A percentile compares a stretch with the other conserved stretches of the same genome.
phyloP scores from a whole-genome alignment of 2,888 invertebrate genomes.

The Amphipoea oculea region DNA sequence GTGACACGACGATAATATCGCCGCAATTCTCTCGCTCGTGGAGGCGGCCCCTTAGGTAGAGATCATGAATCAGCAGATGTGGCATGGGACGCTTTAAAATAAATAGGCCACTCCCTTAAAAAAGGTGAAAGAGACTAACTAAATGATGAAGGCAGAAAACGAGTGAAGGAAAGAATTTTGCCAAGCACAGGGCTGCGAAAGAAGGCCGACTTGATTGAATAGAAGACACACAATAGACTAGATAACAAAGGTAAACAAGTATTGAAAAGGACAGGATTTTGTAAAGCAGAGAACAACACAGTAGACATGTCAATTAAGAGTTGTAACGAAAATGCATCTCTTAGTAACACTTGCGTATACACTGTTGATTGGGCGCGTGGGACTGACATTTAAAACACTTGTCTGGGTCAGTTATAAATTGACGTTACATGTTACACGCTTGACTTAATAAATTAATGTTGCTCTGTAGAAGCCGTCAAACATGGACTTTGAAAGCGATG shows the following conservation, averaged over 20 bases:
- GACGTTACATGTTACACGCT: constrained; percentile 33
- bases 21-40: too few relatives aligned
- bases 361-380: constrained; percentile 40
- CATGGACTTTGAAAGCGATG: constrained; percentile 31
- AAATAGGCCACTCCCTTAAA: neutral
- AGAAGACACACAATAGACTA: neutral
- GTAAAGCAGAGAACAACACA: neutral
- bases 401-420: constrained; percentile 46
- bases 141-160: neutral
- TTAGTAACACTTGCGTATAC: constrained; percentile 17
- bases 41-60: neutral
- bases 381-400: constrained; percentile 57
- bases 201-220: neutral
- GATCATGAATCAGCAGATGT: neutral
- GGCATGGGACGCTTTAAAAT: too few relatives aligned
- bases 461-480: constrained; percentile 10
- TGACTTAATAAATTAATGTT: constrained; percentile 32
- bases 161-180: neutral
- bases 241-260: neutral
- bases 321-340: constrained; percentile 24
- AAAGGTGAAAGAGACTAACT: neutral
- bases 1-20: too few relatives aligned
- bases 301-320: neutral
- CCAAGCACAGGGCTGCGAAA: neutral
- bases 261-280: neutral